phyloP scores from a whole-genome alignment of 2,113 vertebrate genomes.

The Desmodus rotundus region DNA sequence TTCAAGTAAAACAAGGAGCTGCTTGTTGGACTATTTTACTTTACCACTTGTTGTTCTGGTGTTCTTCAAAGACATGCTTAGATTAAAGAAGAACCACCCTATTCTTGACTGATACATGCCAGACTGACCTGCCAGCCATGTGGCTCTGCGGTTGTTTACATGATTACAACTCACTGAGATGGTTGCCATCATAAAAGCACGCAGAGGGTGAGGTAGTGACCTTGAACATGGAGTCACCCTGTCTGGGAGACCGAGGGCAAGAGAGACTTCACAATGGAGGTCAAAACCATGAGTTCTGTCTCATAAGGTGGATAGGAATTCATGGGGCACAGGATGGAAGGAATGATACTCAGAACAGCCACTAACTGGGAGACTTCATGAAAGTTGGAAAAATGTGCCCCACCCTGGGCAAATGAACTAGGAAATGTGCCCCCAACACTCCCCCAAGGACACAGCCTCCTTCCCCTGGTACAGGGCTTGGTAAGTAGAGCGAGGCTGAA shows the following conservation, averaged over 20 bases:
- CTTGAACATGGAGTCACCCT: background rate
- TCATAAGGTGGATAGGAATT: background rate
- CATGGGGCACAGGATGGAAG: background rate
- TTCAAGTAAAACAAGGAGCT: background rate
- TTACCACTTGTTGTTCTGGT: background rate
- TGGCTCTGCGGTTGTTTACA: background rate
- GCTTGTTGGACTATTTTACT: background rate
- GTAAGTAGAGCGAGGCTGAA: background rate
- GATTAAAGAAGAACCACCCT: background rate
- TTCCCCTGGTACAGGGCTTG: background rate
- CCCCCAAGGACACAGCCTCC: background rate
- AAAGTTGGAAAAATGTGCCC: background rate
- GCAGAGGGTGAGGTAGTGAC: background rate
- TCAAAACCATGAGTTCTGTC: background rate
- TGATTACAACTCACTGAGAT: constrained; percentile 12
- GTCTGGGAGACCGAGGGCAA: background rate
- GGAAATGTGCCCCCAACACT: background rate
- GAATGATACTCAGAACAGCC: background rate
- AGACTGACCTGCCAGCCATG: background rate
- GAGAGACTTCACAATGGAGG: background rate
- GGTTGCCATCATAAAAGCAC: background rate
- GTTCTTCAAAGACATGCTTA: constrained; percentile 31
- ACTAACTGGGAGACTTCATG: background rate
- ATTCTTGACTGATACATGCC: background rate
- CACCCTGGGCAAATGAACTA: background rate